phyloP scores from a whole-genome alignment of 2,888 invertebrate genomes.

The Anorthoa munda region DNA sequence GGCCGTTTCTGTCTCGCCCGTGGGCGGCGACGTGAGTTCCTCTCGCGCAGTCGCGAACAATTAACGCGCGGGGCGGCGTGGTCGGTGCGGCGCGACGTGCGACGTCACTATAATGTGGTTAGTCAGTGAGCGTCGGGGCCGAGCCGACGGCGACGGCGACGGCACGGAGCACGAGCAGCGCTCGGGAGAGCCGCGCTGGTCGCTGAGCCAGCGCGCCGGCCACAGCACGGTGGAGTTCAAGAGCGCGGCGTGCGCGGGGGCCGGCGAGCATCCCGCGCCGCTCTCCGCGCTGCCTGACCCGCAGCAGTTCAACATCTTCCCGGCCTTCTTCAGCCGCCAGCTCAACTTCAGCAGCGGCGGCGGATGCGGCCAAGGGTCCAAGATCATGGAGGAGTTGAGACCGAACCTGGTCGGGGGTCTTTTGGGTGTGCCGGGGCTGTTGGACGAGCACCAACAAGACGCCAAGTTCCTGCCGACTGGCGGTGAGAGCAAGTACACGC shows the following conservation, averaged over 20 bases:
- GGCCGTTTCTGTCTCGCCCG: constrained; percentile 85
- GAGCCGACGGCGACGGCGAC: constrained; percentile 90
- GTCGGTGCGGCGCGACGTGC: constrained; percentile 81
- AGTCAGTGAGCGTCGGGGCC: constrained; percentile 92
- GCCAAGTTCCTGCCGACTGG: constrained; percentile 90
- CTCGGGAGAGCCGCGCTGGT: constrained; percentile 87
- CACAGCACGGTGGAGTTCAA: constrained; percentile 96
- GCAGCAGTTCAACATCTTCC: constrained; percentile 97
- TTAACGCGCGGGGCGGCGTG: constrained; percentile 88
- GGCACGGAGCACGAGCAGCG: constrained; percentile 84
- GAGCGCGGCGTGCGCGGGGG: constrained; percentile 93
- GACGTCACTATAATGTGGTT: constrained; percentile 92
- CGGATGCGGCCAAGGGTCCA: constrained; percentile 93
- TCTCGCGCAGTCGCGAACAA: constrained; percentile 90
- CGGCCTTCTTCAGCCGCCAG: constrained; percentile 97
- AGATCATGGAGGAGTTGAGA: constrained; percentile 96
- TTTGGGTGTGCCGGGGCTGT: constrained; percentile 94
- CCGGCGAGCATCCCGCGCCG: constrained; percentile 89
- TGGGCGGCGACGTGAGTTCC: constrained; percentile 83
- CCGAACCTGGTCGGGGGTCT: constrained; percentile 95
- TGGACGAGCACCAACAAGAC: constrained; percentile 94
- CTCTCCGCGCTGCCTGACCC: constrained; percentile 92
- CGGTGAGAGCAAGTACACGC: constrained; percentile 90
- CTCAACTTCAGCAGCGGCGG: constrained; percentile 95
- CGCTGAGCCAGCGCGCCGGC: constrained; percentile 88